Base-by-base conservation (phyloP, 2,888 invertebrate genomes). In the Chesias legatella region DNA sequence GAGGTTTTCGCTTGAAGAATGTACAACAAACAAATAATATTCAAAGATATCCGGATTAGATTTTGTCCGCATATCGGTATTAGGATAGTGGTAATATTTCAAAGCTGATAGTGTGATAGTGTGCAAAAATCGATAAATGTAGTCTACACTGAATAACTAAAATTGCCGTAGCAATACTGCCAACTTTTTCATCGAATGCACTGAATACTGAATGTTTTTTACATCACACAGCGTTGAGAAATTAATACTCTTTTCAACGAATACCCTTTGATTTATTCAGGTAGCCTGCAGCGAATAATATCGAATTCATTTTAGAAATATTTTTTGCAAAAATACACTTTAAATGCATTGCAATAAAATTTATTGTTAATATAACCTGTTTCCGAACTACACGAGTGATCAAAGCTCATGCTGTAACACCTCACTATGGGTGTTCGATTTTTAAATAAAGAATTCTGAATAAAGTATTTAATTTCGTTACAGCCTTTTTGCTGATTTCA, bases 221-320 rank as follows among this genome's bases (percentile, higher is more conserved):
- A 25, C 10, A 7, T 25, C 43, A 32, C 46, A 43, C 37, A 41
- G 41, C 26, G 47, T 28, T 37, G 17, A 27, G 36, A 48, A 43
- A 47, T 44, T 30, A 40, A 52, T 42, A 30, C 31, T 7, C 24
- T 25, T 36, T 30, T 32, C 40, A 33, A 26, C 22, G 36, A 37
- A 32, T 44, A 35, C 40, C 25, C 30, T 48, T 48, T 47, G 48
- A 51, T 53, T 44, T 28, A 47, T 52, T 42, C 42, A 32, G 26
- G 36, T 42, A 46, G 41, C 46, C 40, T 8, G 32, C 37, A 37
- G 44, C 42, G 27, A 41, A 31, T 37, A 41, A 42, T 43, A 30
- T 28, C 21, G 22, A 39, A 39, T 34, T 31, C 38, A 22, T 25
- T 44, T 36, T n/a, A 10, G 21, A 17, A 7, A 22, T 9, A 22